A percentile compares a stretch with the other conserved stretches of the same genome.
These are phyloP conservation scores for Prunella fulvescens DNA, from an alignment of 2,113 vertebrate genomes.

Conservation along the genomic window DNA sequence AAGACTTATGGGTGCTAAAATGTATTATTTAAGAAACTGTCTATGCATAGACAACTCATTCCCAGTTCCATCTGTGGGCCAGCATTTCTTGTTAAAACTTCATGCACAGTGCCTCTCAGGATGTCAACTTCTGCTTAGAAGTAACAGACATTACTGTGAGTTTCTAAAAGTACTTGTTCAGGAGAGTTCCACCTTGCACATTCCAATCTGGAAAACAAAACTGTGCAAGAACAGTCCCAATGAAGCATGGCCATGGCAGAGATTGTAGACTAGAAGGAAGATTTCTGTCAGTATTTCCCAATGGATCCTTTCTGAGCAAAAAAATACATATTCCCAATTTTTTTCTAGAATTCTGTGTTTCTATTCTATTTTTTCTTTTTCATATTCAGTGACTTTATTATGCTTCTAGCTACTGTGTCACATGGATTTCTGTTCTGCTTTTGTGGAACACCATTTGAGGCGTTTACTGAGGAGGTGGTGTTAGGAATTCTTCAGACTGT, in stretches of 20 bases:
- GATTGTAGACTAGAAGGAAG: background rate
- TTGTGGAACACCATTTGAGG: background rate
- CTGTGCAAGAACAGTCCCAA: background rate
- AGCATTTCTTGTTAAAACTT: background rate
- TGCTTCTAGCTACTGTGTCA: background rate
- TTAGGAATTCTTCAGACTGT: background rate
- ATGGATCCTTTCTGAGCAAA: background rate
- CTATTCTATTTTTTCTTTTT: too few relatives aligned
- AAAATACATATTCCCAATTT: background rate
- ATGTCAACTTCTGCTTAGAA: background rate
- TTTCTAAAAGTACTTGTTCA: background rate
- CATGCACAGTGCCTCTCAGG: background rate
- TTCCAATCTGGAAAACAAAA: background rate
- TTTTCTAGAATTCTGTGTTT: background rate
- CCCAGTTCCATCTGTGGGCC: background rate
- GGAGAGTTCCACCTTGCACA: background rate
- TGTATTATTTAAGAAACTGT: background rate
- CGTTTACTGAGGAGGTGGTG: background rate
- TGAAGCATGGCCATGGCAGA: background rate
- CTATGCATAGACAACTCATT: background rate
- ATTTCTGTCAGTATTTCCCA: background rate
- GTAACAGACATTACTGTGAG: background rate
- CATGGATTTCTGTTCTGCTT: background rate
- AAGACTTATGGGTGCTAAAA: background rate
- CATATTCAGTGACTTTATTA: background rate